Percentiles rank a stretch among this genome's conserved stretches.
Conservation (phyloP, 2,113 vertebrate species). For the Prolemur simus region DNA sequence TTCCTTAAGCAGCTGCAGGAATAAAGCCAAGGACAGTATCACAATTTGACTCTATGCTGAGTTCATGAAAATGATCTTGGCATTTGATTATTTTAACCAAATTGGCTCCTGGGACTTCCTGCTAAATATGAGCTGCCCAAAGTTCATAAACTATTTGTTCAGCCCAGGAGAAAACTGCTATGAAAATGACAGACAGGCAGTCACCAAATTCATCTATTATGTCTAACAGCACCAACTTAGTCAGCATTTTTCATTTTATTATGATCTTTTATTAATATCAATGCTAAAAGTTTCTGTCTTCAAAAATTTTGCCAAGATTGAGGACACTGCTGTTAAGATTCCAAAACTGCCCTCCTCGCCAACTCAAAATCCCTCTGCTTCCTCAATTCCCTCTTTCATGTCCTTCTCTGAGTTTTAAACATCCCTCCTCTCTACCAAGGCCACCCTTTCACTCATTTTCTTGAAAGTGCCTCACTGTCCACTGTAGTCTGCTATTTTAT, state of each 20-base stretch:
- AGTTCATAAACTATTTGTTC: not conserved
- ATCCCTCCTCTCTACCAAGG: not conserved
- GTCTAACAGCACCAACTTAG: not conserved
- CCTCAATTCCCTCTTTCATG: not conserved
- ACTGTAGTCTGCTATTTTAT: not conserved
- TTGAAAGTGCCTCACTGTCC: not conserved
- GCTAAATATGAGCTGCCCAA: not conserved
- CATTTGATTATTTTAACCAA: conserved; percentile 21
- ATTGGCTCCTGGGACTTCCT: not conserved
- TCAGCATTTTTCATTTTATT: not conserved
- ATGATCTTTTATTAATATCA: not conserved
- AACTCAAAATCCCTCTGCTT: not conserved
- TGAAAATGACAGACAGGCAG: not conserved
- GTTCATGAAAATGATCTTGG: not conserved
- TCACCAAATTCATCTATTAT: not conserved
- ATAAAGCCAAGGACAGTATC: not conserved
- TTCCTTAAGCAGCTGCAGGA: not conserved
- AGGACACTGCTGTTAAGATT: accelerated
- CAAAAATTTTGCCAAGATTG: not conserved
- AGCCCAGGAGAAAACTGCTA: not conserved
- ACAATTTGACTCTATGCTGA: not conserved
- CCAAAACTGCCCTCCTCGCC: not conserved
- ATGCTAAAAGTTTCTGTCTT: not conserved
- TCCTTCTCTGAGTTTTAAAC: not conserved
- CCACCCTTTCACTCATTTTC: not conserved